phyloP scores from a whole-genome alignment of 1,140 invertebrate genomes.

The Leptoteleia sp. region DNA sequence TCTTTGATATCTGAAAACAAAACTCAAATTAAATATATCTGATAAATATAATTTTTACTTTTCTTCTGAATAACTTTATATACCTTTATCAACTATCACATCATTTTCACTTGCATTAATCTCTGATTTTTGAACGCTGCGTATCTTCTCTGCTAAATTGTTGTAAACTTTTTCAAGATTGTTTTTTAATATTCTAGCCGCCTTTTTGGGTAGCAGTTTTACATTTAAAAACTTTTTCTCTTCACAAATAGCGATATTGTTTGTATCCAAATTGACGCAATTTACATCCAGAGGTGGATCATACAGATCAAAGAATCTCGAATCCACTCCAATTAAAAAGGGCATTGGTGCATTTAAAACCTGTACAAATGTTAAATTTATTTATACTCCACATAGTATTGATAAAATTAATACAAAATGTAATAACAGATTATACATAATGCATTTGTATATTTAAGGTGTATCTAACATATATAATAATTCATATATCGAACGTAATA shows the following conservation, averaged over 20 bases:
- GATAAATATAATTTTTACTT: too few species aligned
- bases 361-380: too few species aligned
- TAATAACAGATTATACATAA: background rate
- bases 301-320: conserved; percentile 98
- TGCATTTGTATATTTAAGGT: too few species aligned
- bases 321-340: conserved; percentile 97
- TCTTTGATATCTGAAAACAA: conserved; percentile 73
- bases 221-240: conserved; percentile 90
- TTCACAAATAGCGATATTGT: conserved; percentile 94
- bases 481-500: too few species aligned
- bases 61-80: too few species aligned
- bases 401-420: too few species aligned
- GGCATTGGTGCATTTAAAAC: conserved; percentile 98
- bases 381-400: too few species aligned
- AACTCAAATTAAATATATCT: too few species aligned
- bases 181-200: conserved; percentile 88
- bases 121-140: conserved; percentile 76
- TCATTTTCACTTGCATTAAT: conserved; percentile 41
- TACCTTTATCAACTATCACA: conserved; percentile 51
- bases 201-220: conserved; percentile 94
- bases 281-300: conserved; percentile 98
- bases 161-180: conserved; percentile 87
- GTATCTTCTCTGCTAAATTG: conserved; percentile 78
- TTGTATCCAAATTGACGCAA: conserved; percentile 99
- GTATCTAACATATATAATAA: too few species aligned